These are phyloP conservation scores for Hafferia zeledoni DNA, from an alignment of 2,797 vertebrate species.

Conservation along the genomic window DNA sequence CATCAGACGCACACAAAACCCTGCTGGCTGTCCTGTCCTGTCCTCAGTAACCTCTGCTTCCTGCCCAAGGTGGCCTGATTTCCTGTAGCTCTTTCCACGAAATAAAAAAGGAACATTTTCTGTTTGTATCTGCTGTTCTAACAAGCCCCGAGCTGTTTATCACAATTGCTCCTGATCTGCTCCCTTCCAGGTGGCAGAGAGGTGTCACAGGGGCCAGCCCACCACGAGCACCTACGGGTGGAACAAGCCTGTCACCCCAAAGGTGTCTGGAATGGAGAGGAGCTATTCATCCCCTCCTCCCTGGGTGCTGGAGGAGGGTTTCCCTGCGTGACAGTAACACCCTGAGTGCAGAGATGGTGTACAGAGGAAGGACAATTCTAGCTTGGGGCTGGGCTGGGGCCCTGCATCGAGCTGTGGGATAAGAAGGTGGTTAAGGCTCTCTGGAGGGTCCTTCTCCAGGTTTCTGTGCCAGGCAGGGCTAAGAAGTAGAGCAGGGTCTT, in stretches of 20 bases:
- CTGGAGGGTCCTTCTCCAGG: background rate
- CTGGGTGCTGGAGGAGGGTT: background rate
- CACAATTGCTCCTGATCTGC: background rate
- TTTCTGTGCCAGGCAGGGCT: background rate
- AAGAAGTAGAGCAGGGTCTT: background rate
- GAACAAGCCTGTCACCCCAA: background rate
- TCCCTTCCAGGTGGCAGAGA: background rate
- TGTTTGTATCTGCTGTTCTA: background rate
- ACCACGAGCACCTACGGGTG: background rate
- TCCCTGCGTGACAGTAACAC: background rate
- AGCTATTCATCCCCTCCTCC: background rate
- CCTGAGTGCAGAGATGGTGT: background rate
- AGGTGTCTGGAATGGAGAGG: background rate
- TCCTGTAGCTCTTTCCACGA: constrained; percentile 16
- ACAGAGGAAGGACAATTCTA: background rate
- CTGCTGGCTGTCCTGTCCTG: background rate
- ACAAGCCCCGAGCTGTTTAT: background rate
- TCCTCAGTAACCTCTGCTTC: constrained; percentile 42
- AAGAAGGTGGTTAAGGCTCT: background rate
- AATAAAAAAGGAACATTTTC: background rate
- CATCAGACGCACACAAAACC: background rate
- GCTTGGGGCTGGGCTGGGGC: background rate
- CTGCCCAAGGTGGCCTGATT: background rate
- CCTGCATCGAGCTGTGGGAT: background rate
- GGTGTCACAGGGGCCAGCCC: accelerated